phyloP scores from a whole-genome alignment of 2,797 vertebrate genomes.

The Sebastes miniatus region DNA sequence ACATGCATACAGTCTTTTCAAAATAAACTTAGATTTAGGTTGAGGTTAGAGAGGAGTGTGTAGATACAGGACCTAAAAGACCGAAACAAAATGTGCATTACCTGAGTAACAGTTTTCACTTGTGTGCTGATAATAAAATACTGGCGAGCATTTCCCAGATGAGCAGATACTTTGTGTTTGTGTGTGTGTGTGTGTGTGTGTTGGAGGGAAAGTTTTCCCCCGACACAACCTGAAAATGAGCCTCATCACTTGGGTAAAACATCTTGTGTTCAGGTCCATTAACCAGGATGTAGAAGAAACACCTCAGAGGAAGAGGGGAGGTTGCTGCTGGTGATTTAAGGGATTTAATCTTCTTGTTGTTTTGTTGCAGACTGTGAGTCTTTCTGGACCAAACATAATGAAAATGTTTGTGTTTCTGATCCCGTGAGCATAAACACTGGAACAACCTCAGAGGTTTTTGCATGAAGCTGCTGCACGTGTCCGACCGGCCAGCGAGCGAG shows the following conservation, averaged over 20 bases:
- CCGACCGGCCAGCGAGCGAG: background rate
- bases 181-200: background rate
- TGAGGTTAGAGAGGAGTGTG: background rate
- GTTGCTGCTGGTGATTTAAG: background rate
- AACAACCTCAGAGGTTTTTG: background rate
- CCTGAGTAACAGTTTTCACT: background rate
- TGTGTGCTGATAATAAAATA: background rate
- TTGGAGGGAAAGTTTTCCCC: background rate
- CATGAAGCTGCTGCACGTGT: background rate
- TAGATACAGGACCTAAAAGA: background rate
- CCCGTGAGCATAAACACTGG: background rate
- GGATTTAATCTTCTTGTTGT: background rate
- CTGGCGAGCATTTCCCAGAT: background rate
- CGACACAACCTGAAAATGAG: background rate
- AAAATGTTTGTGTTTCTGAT: background rate
- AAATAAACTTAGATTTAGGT: background rate
- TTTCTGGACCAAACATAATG: background rate
- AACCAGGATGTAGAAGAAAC: background rate
- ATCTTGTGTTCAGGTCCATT: background rate
- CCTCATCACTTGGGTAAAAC: background rate
- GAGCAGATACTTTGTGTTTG: background rate
- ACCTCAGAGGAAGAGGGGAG: background rate
- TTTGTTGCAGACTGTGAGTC: background rate
- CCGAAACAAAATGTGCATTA: background rate
- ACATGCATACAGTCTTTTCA: too few relatives aligned